These are phyloP conservation scores for Ibycter americanus DNA, from an alignment of 2,797 vertebrate species.

Conservation along the genomic window DNA sequence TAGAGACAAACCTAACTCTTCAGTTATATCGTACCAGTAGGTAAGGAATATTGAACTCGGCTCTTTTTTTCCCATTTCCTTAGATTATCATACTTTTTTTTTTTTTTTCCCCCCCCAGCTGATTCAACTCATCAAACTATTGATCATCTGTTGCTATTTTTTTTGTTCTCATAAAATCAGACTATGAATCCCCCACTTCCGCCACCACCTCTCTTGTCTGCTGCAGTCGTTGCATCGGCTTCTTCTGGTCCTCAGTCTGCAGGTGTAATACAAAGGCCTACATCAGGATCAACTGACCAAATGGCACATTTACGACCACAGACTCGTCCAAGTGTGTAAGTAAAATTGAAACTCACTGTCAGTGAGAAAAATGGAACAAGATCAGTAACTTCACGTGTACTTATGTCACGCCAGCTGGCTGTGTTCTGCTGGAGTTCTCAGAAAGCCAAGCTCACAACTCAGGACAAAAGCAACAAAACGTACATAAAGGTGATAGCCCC, in stretches of 20 bases:
- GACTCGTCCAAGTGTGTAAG: conserved; percentile 96
- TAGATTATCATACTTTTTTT: not conserved
- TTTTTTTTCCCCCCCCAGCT: not conserved
- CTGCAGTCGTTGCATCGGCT: conserved; percentile 79
- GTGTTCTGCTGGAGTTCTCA: not conserved
- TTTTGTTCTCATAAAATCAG: conserved; percentile 71
- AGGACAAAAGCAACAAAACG: not conserved
- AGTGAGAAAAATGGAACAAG: not conserved
- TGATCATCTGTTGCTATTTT: conserved; percentile 27
- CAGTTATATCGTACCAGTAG: not conserved
- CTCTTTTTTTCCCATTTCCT: not conserved
- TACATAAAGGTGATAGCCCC: not conserved
- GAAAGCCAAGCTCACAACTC: not conserved
- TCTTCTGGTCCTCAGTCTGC: conserved; percentile 73
- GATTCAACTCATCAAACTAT: not conserved
- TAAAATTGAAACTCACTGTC: conserved; percentile 20
- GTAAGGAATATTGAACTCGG: not conserved
- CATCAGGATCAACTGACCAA: conserved; percentile 84
- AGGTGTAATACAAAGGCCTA: conserved; percentile 83
- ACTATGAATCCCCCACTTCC: conserved; percentile 92
- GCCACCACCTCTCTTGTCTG: conserved; percentile 88
- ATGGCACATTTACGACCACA: conserved; percentile 80
- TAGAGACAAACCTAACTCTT: not conserved
- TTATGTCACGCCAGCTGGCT: not conserved
- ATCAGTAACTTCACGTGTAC: not conserved